Evolutionary conservation across 2,888 invertebrate genomes (phyloP), one percentile per base, ranked within the genome.

Genomic region (Apamea anceps): DNA sequence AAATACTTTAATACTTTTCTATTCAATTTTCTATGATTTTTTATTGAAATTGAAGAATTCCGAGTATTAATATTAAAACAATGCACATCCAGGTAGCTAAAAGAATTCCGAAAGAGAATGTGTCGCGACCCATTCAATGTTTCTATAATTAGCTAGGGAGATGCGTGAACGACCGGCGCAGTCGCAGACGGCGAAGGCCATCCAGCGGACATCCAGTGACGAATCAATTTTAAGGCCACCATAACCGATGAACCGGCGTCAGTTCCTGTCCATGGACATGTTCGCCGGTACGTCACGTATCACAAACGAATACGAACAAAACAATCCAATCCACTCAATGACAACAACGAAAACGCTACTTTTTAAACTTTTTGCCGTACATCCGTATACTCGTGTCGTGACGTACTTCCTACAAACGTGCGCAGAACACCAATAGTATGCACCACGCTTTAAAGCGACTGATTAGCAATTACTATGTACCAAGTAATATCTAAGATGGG

Each of bases 131-230:
- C 83, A 89, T 89, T 85, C 90, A 91, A 77, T 80, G 88, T 86
- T 89, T 91, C 92, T 94, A 94, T 93, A 93, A 93, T 93, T 93
- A 93, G 91, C 87, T 87, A 89, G 88, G 88, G 90, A 94, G 93
- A 92, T 93, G 91, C 91, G 92, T 93, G 93, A 94, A 94, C 92
- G 93, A 91, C 91, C 91, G 91, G 86, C 88, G 85, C 82, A 77
- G 83, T 68, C 87, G 85, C 89, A 91, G 89, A 90, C 92, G 90
- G 91, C 91, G 93, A 94, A 94, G 94, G 94, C 89, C 94, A 91
- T 81, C 79, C 83, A 80, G 79, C 84, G 85, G 85, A 86, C 84
- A 80, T 85, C 90, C 84, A 84, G 80, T 91, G 91, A 90, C 90
- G 88, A 91, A 80, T 90, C 86, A 85, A 79, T 82, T 81, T 86